Base-by-base conservation (phyloP, 2,888 invertebrate species). In the Dasypogon diadema region DNA sequence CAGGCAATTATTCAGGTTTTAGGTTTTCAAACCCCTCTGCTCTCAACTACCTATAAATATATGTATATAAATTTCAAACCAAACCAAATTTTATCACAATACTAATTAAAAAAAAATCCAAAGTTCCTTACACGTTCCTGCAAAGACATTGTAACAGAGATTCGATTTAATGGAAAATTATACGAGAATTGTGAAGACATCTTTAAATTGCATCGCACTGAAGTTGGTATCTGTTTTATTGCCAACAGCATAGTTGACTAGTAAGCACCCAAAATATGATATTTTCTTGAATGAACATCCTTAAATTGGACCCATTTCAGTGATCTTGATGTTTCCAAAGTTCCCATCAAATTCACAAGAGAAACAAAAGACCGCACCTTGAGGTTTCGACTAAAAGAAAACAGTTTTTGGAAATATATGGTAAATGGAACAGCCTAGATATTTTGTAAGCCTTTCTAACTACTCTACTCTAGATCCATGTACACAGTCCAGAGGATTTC, bases 401-500 rank as follows among this genome's bases (percentile, higher is more conserved):
- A 79, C 0, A 74, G 77, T 6, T 68, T 82, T 42, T 82, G 80
- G 75, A 79, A 79, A 74, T 82, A 82, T 77, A 80, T 81, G 24
- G 83, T 83, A 78, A 74, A 76, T 75, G n/a, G n/a, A n/a, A n/a
- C n/a, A n/a, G n/a, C n/a, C n/a, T n/a, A n/a, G n/a, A n/a, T n/a
- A n/a, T n/a, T n/a, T n/a, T n/a, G n/a, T n/a, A n/a, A n/a, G n/a
- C n/a, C n/a, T n/a, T n/a, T n/a, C n/a, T n/a, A n/a, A n/a, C n/a
- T n/a, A n/a, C n/a, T n/a, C n/a, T n/a, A n/a, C n/a, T 77, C 12
- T 21, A 83, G 83, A 65, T 84, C 58, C 84, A 80, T 74, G 78
- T 84, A 5, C 82, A 83, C 51, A 83, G 84, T 75, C 83, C 84
- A 0, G 84, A 83, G 37, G 83, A 84, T 76, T 78, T 83, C 22